Evolutionary conservation across 2,888 invertebrate species (phyloP), one percentile per base, ranked within the genome.

Genomic region (Pterostichus madidus): DNA sequence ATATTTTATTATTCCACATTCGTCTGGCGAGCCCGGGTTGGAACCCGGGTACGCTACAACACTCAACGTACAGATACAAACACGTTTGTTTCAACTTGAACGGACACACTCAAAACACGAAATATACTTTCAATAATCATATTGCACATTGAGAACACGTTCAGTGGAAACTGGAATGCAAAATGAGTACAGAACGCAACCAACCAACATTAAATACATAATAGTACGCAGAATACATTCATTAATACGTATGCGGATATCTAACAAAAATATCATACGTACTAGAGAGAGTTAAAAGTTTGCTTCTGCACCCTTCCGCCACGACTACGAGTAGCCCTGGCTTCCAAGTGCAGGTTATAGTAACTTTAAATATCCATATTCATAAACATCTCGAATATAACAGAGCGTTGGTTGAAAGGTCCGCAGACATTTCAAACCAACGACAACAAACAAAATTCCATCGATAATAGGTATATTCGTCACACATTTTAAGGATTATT

Each of bases 81-180:
- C 64, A 64, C 44, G 64, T 64, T 64, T 71, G 44, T 71, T 17
- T 61, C 61, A 61, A 61, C 32, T 61, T 32, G 61, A 71, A 71
- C 68, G 68, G 68, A 71, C 68, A 71, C 68, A 71, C 68, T 71
- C 68, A 73, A 81, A 75, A 81, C 75, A 81, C 75, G 49, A 68
- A 81, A 81, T 81, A 81, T 81, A 81, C 81, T 77, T 77, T 83
- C 83, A 83, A 77, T 83, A 77, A 83, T 77, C 83, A 87, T 89
- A 89, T 89, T 89, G 89, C 88, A 90, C 89, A 89, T 89, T 89
- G 89, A 90, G 90, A 90, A 90, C 90, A 90, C 90, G 90, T 90
- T 89, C 89, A 89, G 90, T 90, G 90, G 89, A 90, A 89, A 88
- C 89, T 89, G 87, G 87, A 88, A 88, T 88, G 88, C 83, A 83